These are phyloP conservation scores for Dryobotodes eremita DNA, from an alignment of 2,888 invertebrate species.

Conservation along the genomic window DNA sequence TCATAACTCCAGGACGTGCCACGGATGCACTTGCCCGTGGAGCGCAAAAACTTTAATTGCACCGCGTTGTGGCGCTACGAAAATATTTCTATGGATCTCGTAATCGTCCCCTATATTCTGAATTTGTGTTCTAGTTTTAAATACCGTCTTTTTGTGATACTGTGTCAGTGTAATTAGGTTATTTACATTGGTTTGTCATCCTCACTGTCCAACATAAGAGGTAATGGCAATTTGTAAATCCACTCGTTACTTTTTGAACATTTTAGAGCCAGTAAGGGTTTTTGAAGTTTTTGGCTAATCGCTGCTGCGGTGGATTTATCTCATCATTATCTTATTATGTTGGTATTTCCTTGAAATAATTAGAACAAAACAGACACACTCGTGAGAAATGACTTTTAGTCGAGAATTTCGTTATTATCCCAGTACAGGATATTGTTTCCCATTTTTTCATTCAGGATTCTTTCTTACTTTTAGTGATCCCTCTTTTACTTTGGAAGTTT, in stretches of 20 bases:
- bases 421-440: not conserved
- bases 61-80: constrained; percentile 71
- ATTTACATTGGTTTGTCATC: not conserved
- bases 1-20: constrained; percentile 85
- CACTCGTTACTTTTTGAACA: not conserved
- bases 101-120: constrained; percentile 36
- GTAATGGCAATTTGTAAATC: not conserved
- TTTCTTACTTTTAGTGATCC: not conserved
- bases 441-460: not conserved
- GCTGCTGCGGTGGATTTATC: not conserved
- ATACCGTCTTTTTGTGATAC: constrained; percentile 4
- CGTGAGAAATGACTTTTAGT: not conserved
- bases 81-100: constrained; percentile 60
- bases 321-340: not conserved
- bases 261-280: not conserved
- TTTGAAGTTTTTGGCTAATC: not conserved
- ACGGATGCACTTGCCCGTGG: constrained; percentile 72
- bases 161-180: not conserved
- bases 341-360: not conserved
- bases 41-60: constrained; percentile 85
- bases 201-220: not conserved
- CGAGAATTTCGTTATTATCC: not conserved
- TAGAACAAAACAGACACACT: not conserved
- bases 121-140: constrained; percentile 25
- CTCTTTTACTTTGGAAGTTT: not conserved